Evolutionary conservation across 2,888 invertebrate genomes (phyloP).

Genomic region (Barypeithes pellucidus): DNA sequence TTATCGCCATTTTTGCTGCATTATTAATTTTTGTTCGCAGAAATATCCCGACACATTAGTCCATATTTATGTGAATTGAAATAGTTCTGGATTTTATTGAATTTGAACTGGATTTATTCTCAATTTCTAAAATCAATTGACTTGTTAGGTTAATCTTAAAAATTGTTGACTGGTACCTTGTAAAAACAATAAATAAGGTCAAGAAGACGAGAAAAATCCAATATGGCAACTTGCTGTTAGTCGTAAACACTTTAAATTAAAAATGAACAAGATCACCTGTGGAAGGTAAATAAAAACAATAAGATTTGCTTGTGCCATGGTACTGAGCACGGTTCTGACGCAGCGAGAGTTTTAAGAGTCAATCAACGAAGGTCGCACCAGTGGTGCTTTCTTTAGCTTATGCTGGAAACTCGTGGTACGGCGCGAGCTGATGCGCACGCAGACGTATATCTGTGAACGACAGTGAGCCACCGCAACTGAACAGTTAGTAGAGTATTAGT

Average conservation of each 20-base stretch:
- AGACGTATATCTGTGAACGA: slow-evolving; percentile 63
- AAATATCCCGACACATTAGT: no score
- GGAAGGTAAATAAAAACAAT: slow-evolving; percentile 44
- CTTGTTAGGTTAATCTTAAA: no score
- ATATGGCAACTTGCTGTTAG: slow-evolving; percentile 21
- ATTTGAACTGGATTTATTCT: no score
- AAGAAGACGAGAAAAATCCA: slow-evolving; percentile 17
- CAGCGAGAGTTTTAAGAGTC: slow-evolving; percentile 65
- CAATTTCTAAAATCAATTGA: no score
- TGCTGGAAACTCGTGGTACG: slow-evolving; percentile 49
- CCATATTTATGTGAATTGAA: no score
- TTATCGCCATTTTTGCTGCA: background rate
- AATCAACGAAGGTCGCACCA: slow-evolving; percentile 61
- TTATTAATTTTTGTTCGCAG: no score
- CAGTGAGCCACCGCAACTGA: slow-evolving; percentile 68
- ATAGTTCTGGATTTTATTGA: no score
- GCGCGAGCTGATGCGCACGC: slow-evolving; percentile 56
- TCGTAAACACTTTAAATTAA: slow-evolving; percentile 24
- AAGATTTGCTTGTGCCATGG: slow-evolving; percentile 58
- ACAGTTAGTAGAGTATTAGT: slow-evolving; percentile 72
- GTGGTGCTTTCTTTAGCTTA: slow-evolving; percentile 58
- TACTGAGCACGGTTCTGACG: slow-evolving; percentile 75
- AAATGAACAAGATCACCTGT: slow-evolving; percentile 34
- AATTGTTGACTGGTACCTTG: background rate
- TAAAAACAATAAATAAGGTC: background rate